Percentiles rank a stretch among this genome's conserved stretches.
Conservation (phyloP, 2,113 vertebrate genomes). For the Ifrita kowaldi region DNA sequence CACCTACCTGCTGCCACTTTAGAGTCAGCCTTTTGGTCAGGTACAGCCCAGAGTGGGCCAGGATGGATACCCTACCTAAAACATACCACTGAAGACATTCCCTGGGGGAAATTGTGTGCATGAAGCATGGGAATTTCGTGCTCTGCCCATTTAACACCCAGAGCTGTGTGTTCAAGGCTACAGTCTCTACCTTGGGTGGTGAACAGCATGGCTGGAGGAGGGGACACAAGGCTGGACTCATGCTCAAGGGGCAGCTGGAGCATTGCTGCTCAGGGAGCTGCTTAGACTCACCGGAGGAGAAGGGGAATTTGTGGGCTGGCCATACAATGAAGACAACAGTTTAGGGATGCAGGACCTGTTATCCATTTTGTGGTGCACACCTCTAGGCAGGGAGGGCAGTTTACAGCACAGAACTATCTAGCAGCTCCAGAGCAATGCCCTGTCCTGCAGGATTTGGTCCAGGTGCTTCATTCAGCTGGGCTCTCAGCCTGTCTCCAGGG, state of each 20-base stretch:
- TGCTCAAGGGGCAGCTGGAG: background rate
- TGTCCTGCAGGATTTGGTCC: background rate
- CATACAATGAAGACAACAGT: background rate
- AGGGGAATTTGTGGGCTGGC: background rate
- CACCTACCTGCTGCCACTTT: background rate
- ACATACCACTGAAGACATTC: background rate
- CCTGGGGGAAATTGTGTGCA: accelerated
- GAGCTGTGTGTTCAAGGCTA: background rate
- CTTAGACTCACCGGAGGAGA: background rate
- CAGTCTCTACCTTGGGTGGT: background rate
- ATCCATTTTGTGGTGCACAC: background rate
- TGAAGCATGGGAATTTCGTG: background rate
- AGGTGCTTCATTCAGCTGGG: background rate
- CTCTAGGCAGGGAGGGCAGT: background rate
- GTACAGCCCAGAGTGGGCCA: background rate
- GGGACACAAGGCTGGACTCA: background rate
- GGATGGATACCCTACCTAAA: background rate
- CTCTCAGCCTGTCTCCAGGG: background rate
- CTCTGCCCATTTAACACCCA: background rate
- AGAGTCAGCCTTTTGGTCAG: background rate
- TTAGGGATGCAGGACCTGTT: background rate
- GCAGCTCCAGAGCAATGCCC: background rate
- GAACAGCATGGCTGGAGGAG: background rate
- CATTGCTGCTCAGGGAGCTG: background rate
- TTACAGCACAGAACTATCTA: background rate